Base-by-base conservation (phyloP, 1,140 invertebrate genomes). In the Zelostemma sp. region DNA sequence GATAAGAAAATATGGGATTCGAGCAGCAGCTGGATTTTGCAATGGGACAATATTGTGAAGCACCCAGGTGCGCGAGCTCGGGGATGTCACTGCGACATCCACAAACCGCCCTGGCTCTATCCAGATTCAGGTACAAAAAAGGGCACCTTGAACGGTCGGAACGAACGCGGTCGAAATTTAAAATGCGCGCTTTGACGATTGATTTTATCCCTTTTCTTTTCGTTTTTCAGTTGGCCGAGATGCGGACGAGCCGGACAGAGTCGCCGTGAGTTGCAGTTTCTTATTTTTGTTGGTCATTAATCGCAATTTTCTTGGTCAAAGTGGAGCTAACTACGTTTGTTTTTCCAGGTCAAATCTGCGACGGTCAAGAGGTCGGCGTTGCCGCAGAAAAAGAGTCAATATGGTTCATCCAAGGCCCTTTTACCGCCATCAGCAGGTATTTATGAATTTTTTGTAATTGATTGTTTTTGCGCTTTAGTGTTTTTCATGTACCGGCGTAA, bases 11-110 rank as follows among this genome's bases (percentile, higher is more conserved):
- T 85, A n/a, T 88, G 87, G 87, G 87, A 87, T 59, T 72, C 78
- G 0, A 86, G 86, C 60, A 82, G 84, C 59, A 84, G 77, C 18
- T 88, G 88, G 88, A 88, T 88, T 41, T 75, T 88, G 5, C 80
- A 87, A 28, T 88, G 86, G 80, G 88, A 88, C 74, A 88, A 88
- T 65, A 86, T 88, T 61, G 82, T 88, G 1, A 86, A 86, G 58
- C 84, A 86, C 74, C 85, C 82, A 2, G 84, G 85, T 21, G 85
- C 85, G 1, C 75, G 83, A 16, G 78, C 80, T n/a, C 76, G 85
- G 55, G 84, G 85, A 21, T 86, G 84, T 58, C 78, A 80, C 40
- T 86, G 85, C 57, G 86, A 86, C 47, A 70, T 85, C 46, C 85
- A 86, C 56, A 83, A 82, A 61, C 81, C 83, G 11, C 81, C 80